A percentile compares a stretch with the other conserved stretches of the same genome.
phyloP scores from a whole-genome alignment of 1,140 invertebrate species.

The Orchestia grillus region DNA sequence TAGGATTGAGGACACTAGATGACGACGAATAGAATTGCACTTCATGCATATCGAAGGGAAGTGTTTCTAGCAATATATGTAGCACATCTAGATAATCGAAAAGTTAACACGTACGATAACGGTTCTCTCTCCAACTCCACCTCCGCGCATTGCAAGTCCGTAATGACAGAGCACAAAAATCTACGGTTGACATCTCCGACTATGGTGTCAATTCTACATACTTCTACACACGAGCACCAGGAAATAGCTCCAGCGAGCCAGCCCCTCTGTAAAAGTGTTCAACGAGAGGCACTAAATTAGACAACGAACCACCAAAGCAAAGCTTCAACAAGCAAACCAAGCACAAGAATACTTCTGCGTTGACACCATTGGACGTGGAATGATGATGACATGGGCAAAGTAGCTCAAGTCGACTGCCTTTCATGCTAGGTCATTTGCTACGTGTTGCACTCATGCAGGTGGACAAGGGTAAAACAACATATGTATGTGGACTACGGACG shows the following conservation, averaged over 20 bases:
- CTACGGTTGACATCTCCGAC: too few species aligned
- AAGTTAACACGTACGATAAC: not conserved
- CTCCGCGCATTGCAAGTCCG: not conserved
- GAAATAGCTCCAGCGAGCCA: too few species aligned
- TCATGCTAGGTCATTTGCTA: too few species aligned
- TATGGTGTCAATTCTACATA: too few species aligned
- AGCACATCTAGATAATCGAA: not conserved
- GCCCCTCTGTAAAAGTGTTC: too few species aligned
- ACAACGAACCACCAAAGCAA: not conserved
- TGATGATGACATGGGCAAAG: not conserved
- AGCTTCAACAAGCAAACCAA: not conserved
- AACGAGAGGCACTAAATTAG: not conserved
- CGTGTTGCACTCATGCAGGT: not conserved
- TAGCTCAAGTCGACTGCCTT: too few species aligned
- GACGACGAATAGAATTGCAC: not conserved
- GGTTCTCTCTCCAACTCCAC: too few species aligned
- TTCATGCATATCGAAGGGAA: not conserved
- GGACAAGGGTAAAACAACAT: too few species aligned
- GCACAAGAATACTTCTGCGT: not conserved
- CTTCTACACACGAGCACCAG: too few species aligned
- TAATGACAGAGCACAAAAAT: not conserved
- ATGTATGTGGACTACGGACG: too few species aligned
- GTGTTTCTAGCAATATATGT: not conserved
- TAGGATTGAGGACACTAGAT: not conserved
- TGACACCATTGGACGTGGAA: not conserved